Base-by-base conservation (phyloP, 1,140 invertebrate genomes). In the Orchestia grillus region DNA sequence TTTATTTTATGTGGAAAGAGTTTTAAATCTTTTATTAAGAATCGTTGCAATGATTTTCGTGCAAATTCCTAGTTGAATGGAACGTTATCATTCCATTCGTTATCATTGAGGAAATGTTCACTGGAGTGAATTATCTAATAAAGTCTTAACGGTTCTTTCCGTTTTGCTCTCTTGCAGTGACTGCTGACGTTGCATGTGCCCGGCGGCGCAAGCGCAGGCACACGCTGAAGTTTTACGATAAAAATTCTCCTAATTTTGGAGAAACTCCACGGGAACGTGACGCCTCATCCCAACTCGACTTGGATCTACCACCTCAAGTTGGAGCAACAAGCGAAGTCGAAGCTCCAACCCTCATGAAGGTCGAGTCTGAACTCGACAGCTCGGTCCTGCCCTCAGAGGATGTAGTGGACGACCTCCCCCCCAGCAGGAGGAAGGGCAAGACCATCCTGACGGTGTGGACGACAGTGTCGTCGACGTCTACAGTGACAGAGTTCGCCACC, bases 371-470 rank as follows among this genome's bases (percentile, higher is more conserved):
- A 4, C 92, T 94, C 6, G 92, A 94, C 43, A 45, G 43, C 36
- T 94, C 92, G 0, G 8, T 94, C 44, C 36, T 44, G 44, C 43
- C 43, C 40, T 41, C 92, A 0, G 43, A 44, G 19, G 44, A 47
- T n/a, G 41, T 94, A 0, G 23, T 47, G 41, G 92, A 44, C 43
- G 92, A 94, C 44, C 88, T 42, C 88, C 36, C 88, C 43, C 41
- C 88, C 88, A 90, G 41, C 88, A 90, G 88, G n/a, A 42, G 90
- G 43, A 16, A 4, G 6, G 92, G 92, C 44, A 94, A 47, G 92
- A 94, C 41, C 8, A 6, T 94, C 43, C 92, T 94, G 44, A 94
- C 92, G 44, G 92, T 94, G 44, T 94, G 92, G 92, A 47, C 92
- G 44, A 94, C 92, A 8, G 92, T 94, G 92, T 94, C 92, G 92